Evolutionary conservation across 2,113 vertebrate genomes (phyloP).

Genomic region (Tor tambroides): DNA sequence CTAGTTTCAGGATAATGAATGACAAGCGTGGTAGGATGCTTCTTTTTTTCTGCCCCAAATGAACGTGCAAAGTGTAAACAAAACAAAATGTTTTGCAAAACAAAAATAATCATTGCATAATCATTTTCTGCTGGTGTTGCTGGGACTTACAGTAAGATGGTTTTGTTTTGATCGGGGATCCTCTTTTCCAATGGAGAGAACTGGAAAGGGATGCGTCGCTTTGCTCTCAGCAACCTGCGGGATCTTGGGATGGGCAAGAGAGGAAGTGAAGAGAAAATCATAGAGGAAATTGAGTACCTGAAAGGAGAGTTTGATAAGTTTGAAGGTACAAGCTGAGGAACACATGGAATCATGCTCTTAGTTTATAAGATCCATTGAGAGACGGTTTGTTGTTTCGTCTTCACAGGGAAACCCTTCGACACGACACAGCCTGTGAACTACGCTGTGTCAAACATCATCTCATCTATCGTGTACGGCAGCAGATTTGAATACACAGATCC

Average conservation of each 20-base stretch:
- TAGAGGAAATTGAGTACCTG: slow-evolving; percentile 67
- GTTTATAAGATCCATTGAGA: neutral
- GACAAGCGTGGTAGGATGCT: slow-evolving; percentile 1
- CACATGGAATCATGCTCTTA: neutral
- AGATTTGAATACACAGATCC: slow-evolving; percentile 75
- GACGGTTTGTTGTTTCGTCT: neutral
- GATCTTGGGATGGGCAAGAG: slow-evolving; percentile 75
- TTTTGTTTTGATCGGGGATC: slow-evolving; percentile 61
- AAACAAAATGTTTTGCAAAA: too few relatives aligned
- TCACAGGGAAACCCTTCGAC: slow-evolving; percentile 70
- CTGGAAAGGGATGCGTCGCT: slow-evolving; percentile 73
- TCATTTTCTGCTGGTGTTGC: too few relatives aligned
- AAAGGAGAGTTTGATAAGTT: slow-evolving; percentile 62
- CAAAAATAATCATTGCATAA: too few relatives aligned
- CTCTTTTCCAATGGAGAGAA: slow-evolving; percentile 66
- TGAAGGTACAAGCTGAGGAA: slow-evolving; percentile 59
- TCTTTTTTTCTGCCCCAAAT: neutral
- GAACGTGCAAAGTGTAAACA: too few relatives aligned
- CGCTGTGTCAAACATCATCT: slow-evolving; percentile 75
- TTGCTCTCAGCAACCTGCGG: slow-evolving; percentile 66
- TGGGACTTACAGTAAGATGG: too few relatives aligned
- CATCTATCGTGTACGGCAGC: slow-evolving; percentile 72
- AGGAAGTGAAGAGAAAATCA: slow-evolving; percentile 67
- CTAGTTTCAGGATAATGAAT: slow-evolving; percentile 66
- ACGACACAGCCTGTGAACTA: slow-evolving; percentile 60